Evolutionary conservation across 2,888 invertebrate genomes (phyloP), one percentile per base, ranked within the genome.

Genomic region (Cheiracanthium punctorium): DNA sequence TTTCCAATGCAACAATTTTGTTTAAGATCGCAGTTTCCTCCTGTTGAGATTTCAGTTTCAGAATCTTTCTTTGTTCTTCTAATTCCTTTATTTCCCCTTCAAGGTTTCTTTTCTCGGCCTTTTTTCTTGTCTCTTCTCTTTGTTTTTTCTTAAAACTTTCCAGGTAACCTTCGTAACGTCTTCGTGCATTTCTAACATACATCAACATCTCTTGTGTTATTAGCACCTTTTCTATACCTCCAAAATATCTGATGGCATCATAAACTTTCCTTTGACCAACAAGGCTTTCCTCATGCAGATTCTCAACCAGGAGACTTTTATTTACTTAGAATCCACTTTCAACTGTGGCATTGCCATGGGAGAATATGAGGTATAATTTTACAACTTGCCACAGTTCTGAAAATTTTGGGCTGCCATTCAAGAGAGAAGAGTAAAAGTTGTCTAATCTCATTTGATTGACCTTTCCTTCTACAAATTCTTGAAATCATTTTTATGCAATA

Each of bases 11-110:
- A 8, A 8, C 37, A 37, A 37, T 58, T 58, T 5, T 58, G 5
- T 24, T 58, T 17, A 58, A 58, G 58, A 58, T 58, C 7, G 17
- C 17, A 17, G 8, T 17, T 58, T 58, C 58, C 58, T n/a, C 58
- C 58, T 58, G 58, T 58, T 58, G 58, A 58, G 58, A 58, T 58
- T 58, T 58, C 58, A 58, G 58, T 58, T 58, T 58, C 58, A 58
- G 58, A 58, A 58, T 58, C 58, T 58, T 58, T 17, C 17, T 58
- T 58, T 58, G 58, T 58, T 58, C 58, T 58, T 58, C 58, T 58
- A 58, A 58, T 58, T 58, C 17, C 5, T 58, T n/a, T 58, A 20
- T 20, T 58, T 58, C 24, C 17, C 24, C 58, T 24, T 58, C 17
- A 10, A 58, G 17, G 58, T 58, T 58, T 58, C 17, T 58, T 58